These are phyloP conservation scores for Takifugu bimaculatus DNA, from an alignment of 2,113 vertebrate species.

Conservation along the genomic window DNA sequence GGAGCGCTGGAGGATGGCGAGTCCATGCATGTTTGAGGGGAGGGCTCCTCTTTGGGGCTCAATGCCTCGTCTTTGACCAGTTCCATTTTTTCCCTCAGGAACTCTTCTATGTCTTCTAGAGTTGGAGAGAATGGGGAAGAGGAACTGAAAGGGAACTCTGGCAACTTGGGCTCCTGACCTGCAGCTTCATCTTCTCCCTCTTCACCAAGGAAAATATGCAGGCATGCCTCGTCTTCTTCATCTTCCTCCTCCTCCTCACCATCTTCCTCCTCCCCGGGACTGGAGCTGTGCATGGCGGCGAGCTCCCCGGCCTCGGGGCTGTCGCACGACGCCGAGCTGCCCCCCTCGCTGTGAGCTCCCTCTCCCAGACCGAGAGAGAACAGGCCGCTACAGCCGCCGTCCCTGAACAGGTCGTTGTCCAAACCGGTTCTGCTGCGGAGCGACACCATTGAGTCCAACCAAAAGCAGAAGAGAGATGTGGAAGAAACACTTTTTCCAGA, in stretches of 20 bases:
- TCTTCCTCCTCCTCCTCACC: constrained; percentile 61
- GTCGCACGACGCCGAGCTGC: constrained; percentile 62
- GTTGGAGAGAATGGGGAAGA: constrained; percentile 80
- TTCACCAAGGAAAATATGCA: constrained; percentile 50
- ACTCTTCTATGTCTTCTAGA: constrained; percentile 88
- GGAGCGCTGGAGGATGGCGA: constrained; percentile 13
- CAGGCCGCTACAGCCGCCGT: constrained; percentile 48
- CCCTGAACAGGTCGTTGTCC: constrained; percentile 68
- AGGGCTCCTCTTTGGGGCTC: constrained; percentile 43
- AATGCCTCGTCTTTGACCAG: constrained; percentile 63
- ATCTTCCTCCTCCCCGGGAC: constrained; percentile 46
- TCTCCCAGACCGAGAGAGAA: constrained; percentile 59
- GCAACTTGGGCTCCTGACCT: constrained; percentile 65
- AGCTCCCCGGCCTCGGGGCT: constrained; percentile 55
- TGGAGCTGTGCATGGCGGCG: constrained; percentile 49
- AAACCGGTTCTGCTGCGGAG: constrained; percentile 74
- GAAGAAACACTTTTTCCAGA: constrained; percentile 34
- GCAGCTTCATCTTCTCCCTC: constrained; percentile 27
- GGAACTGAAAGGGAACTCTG: constrained; percentile 71
- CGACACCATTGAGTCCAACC: constrained; percentile 82
- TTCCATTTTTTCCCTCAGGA: constrained; percentile 82
- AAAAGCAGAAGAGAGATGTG: constrained; percentile 16
- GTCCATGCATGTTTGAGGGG: constrained; percentile 31
- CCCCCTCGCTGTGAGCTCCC: constrained; percentile 57
- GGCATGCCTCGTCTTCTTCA: constrained; percentile 21